These are phyloP conservation scores for Hormaphis cornu DNA, from an alignment of 1,140 invertebrate genomes.

Conservation along the genomic window DNA sequence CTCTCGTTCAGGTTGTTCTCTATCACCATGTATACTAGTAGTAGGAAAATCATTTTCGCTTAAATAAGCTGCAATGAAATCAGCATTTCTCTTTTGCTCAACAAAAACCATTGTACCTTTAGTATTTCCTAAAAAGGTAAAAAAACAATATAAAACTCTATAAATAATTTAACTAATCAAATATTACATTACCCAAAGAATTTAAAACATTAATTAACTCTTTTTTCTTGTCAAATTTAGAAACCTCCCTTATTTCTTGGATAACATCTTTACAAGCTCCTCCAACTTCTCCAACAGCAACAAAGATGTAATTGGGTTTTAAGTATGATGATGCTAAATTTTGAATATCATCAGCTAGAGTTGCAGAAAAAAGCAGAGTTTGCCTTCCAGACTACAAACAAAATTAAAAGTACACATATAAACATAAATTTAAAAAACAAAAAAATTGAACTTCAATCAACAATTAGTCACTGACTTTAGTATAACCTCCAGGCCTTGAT, in stretches of 20 bases:
- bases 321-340: constrained; percentile 89
- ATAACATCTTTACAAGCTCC: constrained; percentile 82
- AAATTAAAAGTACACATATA: background rate
- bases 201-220: constrained; percentile 62
- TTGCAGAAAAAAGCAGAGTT: constrained; percentile 90
- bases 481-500: constrained; percentile 34
- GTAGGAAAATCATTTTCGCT: constrained; percentile 61
- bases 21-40: constrained; percentile 82
- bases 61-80: constrained; percentile 88
- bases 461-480: too few relatives aligned
- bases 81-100: constrained; percentile 91
- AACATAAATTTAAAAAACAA: too few relatives aligned
- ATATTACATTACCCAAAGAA: constrained; percentile 44
- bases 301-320: constrained; percentile 87
- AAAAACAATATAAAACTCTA: background rate
- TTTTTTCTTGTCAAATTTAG: constrained; percentile 53
- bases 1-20: constrained; percentile 65
- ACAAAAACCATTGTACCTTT: constrained; percentile 85
- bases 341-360: constrained; percentile 95
- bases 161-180: background rate
- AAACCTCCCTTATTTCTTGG: constrained; percentile 68
- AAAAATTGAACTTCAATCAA: background rate
- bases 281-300: constrained; percentile 93
- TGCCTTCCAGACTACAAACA: constrained; percentile 50
- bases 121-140: background rate